phyloP scores from a whole-genome alignment of 2,113 vertebrate species.

The Laticauda laticaudata region DNA sequence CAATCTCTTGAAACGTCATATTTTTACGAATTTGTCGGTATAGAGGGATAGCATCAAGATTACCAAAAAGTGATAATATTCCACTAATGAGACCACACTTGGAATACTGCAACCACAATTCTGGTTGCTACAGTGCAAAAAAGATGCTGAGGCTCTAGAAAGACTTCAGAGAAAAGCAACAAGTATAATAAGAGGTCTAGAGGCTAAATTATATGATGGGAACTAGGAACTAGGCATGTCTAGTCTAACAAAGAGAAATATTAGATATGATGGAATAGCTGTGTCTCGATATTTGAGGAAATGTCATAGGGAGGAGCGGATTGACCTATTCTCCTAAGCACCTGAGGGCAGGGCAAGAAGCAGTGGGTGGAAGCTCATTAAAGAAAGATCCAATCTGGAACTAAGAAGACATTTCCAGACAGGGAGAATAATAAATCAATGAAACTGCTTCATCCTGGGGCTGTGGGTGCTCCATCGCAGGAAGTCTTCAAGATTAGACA shows the following conservation, averaged over 20 bases:
- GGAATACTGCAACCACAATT: neutral
- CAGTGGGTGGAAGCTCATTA: neutral
- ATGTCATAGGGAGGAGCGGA: neutral
- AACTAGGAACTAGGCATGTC: neutral
- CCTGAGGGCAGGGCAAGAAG: neutral
- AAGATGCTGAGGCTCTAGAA: neutral
- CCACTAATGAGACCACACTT: neutral
- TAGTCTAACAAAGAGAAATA: neutral
- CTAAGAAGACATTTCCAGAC: neutral
- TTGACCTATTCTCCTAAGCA: neutral
- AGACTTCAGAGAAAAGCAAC: neutral
- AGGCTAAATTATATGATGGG: neutral
- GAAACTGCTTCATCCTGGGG: neutral
- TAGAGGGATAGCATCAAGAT: neutral
- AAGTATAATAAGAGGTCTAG: neutral
- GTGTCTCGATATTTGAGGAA: neutral
- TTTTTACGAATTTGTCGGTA: conserved; percentile 34
- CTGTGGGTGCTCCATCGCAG: neutral
- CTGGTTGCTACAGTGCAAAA: neutral
- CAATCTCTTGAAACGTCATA: conserved; percentile 25
- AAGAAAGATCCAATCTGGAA: neutral
- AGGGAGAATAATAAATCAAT: neutral
- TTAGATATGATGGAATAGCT: neutral
- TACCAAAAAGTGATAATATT: neutral
- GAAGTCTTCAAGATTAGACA: neutral